Evolutionary conservation across 1,140 invertebrate genomes (phyloP), one percentile per base, ranked within the genome.

Genomic region (Ephestia elutella): DNA sequence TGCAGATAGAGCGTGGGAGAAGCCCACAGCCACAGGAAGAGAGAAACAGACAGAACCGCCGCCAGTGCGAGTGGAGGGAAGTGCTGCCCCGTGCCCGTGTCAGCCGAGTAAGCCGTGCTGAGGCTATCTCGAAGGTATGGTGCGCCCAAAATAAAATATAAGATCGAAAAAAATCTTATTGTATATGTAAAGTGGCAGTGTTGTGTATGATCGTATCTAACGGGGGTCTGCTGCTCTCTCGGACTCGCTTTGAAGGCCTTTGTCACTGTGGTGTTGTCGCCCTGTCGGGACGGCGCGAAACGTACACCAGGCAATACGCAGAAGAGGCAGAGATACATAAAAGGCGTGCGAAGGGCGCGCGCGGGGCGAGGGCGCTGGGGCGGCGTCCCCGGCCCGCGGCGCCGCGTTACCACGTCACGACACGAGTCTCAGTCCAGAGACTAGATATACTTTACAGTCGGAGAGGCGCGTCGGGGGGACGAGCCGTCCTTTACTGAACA

Each of bases 211-310:
- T 82, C 68, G 71, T 73, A 76, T 81, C 71, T 80, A 86, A 87
- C 87, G 86, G 82, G 84, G 85, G 82, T 89, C 88, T 89, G 88
- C 87, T 89, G 87, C 88, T 89, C 88, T 89, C 88, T 89, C 81
- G 79, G 88, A 89, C 88, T 84, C 88, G 88, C 70, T 86, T 78
- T 82, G 80, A 78, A 87, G 87, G 88, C 75, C 88, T 86, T 89
- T 89, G 73, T 86, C 80, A 79, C 86, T 89, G 88, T 89, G 88
- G 86, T 86, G 76, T 82, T 57, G 73, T 77, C 67, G 78, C 68
- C 79, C 73, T 72, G 70, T 75, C 67, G 73, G 76, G 70, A 68
- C 70, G 71, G 62, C 71, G 74, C 75, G 70, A 66, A 62, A 70
- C 64, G 66, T 68, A 71, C 68, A 82, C 73, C 71, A 83, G 80